These are phyloP conservation scores for Sipunculus nudus DNA, from an alignment of 2,888 invertebrate species.

Conservation along the genomic window DNA sequence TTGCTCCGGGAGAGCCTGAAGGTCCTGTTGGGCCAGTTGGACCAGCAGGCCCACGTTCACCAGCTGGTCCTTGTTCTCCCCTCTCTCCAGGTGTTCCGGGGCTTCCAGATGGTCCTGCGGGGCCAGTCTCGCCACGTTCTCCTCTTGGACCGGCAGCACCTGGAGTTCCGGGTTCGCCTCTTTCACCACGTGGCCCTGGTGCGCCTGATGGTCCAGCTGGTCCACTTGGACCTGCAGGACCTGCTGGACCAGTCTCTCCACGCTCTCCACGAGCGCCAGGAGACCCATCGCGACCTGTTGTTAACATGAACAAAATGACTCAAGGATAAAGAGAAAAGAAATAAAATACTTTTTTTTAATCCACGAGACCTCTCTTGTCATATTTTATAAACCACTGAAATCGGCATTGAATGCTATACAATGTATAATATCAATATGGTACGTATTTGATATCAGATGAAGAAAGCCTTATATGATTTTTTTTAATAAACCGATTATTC, in stretches of 20 bases:
- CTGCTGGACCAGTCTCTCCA: conserved; percentile 7
- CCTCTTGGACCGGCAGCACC: conserved; percentile 14
- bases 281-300: too few species aligned
- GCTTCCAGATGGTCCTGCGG: background rate
- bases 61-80: background rate
- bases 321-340: too few species aligned
- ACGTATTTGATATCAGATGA: too few species aligned
- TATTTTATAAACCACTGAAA: too few species aligned
- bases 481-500: too few species aligned
- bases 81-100: background rate
- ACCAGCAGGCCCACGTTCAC: background rate
- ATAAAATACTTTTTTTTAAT: too few species aligned
- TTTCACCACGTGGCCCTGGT: conserved; percentile 1
- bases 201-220: conserved; percentile 18
- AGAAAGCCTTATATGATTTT: too few species aligned
- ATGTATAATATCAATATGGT: too few species aligned
- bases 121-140: conserved; percentile 4
- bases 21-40: conserved; percentile 15
- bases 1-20: conserved; percentile 10
- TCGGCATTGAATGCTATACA: too few species aligned
- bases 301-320: too few species aligned
- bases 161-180: conserved; percentile 7
- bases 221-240: conserved; percentile 20
- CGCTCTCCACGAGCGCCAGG: conserved; percentile 10
- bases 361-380: too few species aligned